Evolutionary conservation across 2,797 vertebrate species (phyloP), one percentile per base, ranked within the genome.

Genomic region (Pantherophis vulpinus): DNA sequence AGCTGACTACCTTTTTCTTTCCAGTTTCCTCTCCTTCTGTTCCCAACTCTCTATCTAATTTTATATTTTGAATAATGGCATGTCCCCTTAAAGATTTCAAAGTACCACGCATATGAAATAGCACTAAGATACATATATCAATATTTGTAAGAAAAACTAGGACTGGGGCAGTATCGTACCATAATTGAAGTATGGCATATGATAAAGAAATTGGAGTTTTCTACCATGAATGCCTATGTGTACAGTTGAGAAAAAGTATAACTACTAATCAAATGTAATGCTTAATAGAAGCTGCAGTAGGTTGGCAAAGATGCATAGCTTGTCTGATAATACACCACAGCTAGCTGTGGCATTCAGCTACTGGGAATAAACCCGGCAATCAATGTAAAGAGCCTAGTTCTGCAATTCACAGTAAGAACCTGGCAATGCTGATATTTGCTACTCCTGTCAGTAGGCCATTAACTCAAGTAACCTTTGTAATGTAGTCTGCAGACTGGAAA

Each of bases 381-480:
- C 90, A 91, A 56, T 93, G 87, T 88, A 86, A 93, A 91, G 87
- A 91, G 90, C 59, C 90, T 74, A 89, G 87, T 93, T 93, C 90
- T 93, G 93, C 90, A 89, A 83, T 93, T 91, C 74, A 83, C 90
- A 86, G 58, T 74, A 91, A 91, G 93, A 88, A 93, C 58, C 88
- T 93, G 90, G 51, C 87, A 63, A 32, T 47, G 74, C 93, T 93
- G 90, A 91, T 91, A 91, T 89, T 60, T 89, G 87, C 58, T 56
- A 25, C 90, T 66, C 32, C 86, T 93, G 90, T 86, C 90, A 93
- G 87, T 47, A 89, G 74, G 90, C 87, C 91, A 93, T 93, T 93
- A 89, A 93, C 90, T 89, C 58, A 11, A 47, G 58, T 89, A 91
- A 91, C 93, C 90, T 91, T 91, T 91, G 87, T 87, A 95, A 89